phyloP scores from a whole-genome alignment of 1,140 invertebrate species.

The Bombus fervidus region DNA sequence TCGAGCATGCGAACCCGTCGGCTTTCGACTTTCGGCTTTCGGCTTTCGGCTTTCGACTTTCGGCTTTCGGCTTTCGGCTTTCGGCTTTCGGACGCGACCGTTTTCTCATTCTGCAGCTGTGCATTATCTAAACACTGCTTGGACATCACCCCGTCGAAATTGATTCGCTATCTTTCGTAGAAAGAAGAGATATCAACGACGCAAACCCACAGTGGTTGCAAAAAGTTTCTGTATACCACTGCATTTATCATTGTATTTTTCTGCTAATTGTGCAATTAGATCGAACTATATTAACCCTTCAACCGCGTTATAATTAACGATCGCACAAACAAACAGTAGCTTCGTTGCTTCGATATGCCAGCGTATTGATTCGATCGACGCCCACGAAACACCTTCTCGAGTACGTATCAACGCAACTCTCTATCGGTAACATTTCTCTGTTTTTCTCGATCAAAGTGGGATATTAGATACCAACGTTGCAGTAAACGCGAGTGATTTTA shows the following conservation, averaged over 20 bases:
- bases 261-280: too few species aligned
- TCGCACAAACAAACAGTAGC: not conserved
- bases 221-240: not conserved
- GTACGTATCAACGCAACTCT: not conserved
- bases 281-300: too few species aligned
- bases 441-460: too few species aligned
- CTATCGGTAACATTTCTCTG: too few species aligned
- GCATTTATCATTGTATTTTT: not conserved
- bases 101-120: constrained; percentile 34
- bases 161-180: constrained; percentile 22
- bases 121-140: constrained; percentile 67
- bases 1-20: constrained; percentile 62
- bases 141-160: constrained; percentile 55
- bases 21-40: too few species aligned
- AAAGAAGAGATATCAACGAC: not conserved
- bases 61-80: too few species aligned
- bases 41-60: too few species aligned
- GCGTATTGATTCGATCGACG: not conserved
- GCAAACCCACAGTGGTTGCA: too few species aligned
- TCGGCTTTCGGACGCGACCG: constrained; percentile 33
- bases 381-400: not conserved
- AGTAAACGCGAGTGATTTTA: too few species aligned
- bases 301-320: not conserved
- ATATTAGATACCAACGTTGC: too few species aligned
- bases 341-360: not conserved